Evolutionary conservation across 2,888 invertebrate genomes (phyloP).

Genomic region (Alentia gelatinosa): DNA sequence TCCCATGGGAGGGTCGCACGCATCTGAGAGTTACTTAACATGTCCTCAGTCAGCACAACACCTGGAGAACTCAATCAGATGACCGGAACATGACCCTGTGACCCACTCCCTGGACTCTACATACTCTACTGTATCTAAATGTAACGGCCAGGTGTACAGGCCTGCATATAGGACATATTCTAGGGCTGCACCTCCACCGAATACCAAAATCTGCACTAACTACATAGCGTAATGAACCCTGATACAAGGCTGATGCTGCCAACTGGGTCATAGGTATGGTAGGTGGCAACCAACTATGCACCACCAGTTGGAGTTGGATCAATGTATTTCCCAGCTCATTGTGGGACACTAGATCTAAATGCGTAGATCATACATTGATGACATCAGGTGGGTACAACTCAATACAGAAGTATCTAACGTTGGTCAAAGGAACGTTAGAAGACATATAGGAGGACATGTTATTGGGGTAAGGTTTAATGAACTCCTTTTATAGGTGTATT

Average conservation of each 20-base stretch:
- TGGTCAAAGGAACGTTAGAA: neutral
- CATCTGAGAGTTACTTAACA: neutral
- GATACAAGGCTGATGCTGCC: neutral
- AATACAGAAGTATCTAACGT: neutral
- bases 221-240: neutral
- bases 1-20: neutral
- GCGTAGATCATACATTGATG: too few species aligned
- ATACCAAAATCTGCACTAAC: neutral
- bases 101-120: neutral
- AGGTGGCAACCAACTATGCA: neutral
- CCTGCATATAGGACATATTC: neutral
- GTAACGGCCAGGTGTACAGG: neutral
- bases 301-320: neutral
- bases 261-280: neutral
- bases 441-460: neutral
- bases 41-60: neutral
- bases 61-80: neutral
- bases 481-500: neutral
- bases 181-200: neutral
- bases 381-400: neutral
- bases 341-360: too few species aligned
- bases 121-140: neutral
- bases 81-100: neutral
- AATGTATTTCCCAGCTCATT: too few species aligned
- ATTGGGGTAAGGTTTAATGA: neutral